A percentile compares a stretch with the other conserved stretches of the same genome.
Conservation (phyloP, 2,113 vertebrate species). For the Brachyistius frenatus region DNA sequence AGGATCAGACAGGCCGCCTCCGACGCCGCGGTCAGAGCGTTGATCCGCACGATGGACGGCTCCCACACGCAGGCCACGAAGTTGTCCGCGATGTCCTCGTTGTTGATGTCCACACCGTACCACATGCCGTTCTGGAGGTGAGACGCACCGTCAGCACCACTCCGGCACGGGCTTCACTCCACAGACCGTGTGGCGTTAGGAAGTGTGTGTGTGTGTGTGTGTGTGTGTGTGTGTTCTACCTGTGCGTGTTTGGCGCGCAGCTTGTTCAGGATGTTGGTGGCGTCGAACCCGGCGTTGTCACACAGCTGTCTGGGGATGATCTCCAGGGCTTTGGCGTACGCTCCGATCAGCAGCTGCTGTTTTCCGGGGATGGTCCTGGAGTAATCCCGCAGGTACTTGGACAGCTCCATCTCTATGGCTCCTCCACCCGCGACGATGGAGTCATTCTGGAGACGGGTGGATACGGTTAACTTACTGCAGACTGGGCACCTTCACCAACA, state of each 20-base stretch:
- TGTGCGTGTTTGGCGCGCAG: slow-evolving; percentile 96
- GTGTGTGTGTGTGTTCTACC: slow-evolving; percentile 76
- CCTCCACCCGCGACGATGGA: slow-evolving; percentile 95
- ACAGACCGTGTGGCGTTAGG: not conserved
- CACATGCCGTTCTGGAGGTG: slow-evolving; percentile 90
- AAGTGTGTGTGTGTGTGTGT: not conserved
- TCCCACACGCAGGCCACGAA: slow-evolving; percentile 94
- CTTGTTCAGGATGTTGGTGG: slow-evolving; percentile 99
- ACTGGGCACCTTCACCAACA: no score
- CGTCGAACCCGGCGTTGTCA: slow-evolving; percentile 98
- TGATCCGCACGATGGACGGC: slow-evolving; percentile 92
- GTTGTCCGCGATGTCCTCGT: slow-evolving; percentile 96
- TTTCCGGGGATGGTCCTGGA: slow-evolving; percentile 98
- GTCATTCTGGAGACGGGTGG: slow-evolving; percentile 87
- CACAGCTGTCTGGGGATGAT: slow-evolving; percentile 97
- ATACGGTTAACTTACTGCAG: not conserved
- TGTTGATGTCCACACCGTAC: slow-evolving; percentile 96
- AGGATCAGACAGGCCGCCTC: slow-evolving; percentile 97
- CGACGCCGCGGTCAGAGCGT: slow-evolving; percentile 93
- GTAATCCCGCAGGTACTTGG: slow-evolving; percentile 94
- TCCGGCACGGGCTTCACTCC: no score
- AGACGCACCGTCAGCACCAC: not conserved
- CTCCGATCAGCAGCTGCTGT: slow-evolving; percentile 96
- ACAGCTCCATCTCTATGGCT: slow-evolving; percentile 98
- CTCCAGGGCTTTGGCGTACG: slow-evolving; percentile 97